Conservation (phyloP, 2,113 vertebrate genomes). For the Irena cyanogastra region DNA sequence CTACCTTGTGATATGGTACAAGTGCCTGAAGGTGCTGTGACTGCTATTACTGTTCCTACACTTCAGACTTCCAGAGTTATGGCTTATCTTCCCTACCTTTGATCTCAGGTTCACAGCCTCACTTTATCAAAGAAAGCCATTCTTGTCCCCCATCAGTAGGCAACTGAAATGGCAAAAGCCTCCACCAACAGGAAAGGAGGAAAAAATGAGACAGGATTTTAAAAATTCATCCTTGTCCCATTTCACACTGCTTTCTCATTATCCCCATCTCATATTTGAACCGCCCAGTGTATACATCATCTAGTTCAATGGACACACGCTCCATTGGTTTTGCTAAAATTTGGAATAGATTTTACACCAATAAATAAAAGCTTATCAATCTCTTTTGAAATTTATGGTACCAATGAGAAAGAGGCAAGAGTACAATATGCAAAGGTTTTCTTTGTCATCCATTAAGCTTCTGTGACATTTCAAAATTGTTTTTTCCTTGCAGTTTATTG, state of each 20-base stretch:
- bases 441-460: neutral
- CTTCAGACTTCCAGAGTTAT: neutral
- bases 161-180: neutral
- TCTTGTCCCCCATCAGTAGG: neutral
- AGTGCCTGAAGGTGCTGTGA: neutral
- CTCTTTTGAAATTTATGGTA: neutral
- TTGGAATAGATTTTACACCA: neutral
- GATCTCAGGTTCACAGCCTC: neutral
- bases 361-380: neutral
- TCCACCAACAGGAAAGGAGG: neutral
- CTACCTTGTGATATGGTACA: neutral
- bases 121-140: neutral
- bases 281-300: neutral
- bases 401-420: neutral
- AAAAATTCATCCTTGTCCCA: fast-evolving
- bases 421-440: neutral
- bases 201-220: neutral
- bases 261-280: neutral
- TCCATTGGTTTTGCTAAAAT: neutral
- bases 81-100: neutral
- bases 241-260: neutral
- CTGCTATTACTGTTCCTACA: neutral
- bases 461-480: neutral
- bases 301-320: neutral
- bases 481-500: neutral